phyloP scores from a whole-genome alignment of 1,140 invertebrate species.

The Chelonus insularis region DNA sequence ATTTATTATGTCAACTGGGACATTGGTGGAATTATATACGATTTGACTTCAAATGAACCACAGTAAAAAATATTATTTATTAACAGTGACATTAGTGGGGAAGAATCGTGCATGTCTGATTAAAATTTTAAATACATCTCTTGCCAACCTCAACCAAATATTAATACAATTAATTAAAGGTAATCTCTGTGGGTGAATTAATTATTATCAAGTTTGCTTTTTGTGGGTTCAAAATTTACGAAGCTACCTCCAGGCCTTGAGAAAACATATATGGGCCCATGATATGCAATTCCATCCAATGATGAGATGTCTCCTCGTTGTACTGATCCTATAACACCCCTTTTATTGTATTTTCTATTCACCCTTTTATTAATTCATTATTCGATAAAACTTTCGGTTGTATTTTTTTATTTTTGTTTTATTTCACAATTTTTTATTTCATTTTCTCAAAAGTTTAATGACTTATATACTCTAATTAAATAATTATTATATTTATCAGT shows the following conservation, averaged over 20 bases:
- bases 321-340: slow-evolving; percentile 41
- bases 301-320: slow-evolving; percentile 44
- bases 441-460: neutral
- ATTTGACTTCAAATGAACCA: no score
- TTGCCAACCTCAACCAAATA: slow-evolving; percentile 17
- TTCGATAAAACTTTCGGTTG: no score
- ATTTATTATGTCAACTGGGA: neutral
- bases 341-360: slow-evolving; percentile 18
- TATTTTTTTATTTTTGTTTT: neutral
- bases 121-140: neutral
- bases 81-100: no score
- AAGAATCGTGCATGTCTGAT: neutral
- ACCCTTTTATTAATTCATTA: no score
- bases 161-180: slow-evolving; percentile 20
- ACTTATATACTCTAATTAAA: neutral
- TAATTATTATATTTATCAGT: neutral
- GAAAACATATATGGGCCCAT: slow-evolving; percentile 36
- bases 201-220: slow-evolving; percentile 7
- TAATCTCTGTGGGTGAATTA: neutral
- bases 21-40: no score
- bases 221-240: neutral
- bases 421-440: neutral
- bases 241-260: slow-evolving; percentile 40
- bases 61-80: no score
- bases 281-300: slow-evolving; percentile 35